Percentiles rank a stretch among this genome's conserved stretches.
These are phyloP conservation scores for Hydrozoanthus tunicans DNA, from an alignment of 64 coral and sea anemone species.

Conservation along the genomic window DNA sequence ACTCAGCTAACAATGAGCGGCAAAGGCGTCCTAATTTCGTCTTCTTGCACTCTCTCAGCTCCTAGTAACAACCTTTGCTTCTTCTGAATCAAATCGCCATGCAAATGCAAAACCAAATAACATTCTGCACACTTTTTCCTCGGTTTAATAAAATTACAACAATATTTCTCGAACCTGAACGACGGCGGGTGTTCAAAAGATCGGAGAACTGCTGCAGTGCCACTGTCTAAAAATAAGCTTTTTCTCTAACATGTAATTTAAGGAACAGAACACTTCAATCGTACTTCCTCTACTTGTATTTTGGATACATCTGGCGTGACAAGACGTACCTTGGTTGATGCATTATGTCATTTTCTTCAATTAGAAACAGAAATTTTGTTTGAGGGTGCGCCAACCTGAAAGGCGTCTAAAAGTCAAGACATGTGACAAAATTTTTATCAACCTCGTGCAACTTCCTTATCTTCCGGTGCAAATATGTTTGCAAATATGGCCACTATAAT, in stretches of 20 bases:
- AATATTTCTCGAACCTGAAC: no score
- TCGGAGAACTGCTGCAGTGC: neutral
- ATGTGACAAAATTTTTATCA: neutral
- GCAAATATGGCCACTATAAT: neutral
- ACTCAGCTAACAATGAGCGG: neutral
- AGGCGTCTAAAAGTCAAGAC: neutral
- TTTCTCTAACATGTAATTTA: neutral
- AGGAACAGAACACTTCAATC: neutral
- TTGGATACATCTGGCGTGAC: slow-evolving; percentile 12
- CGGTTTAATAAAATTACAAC: neutral
- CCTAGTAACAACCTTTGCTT: neutral
- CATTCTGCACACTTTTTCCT: neutral
- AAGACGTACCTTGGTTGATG: neutral
- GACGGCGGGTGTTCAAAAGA: neutral
- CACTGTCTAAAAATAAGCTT: neutral
- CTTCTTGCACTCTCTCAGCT: slow-evolving; percentile 6
- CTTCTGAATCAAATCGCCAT: neutral
- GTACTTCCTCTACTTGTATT: neutral
- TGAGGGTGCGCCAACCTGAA: slow-evolving; percentile 13
- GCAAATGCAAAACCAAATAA: neutral
- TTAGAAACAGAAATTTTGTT: neutral
- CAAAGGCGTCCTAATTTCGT: neutral
- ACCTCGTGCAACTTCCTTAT: neutral
- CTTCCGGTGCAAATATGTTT: neutral
- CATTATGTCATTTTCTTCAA: slow-evolving; percentile 11